Evolutionary conservation across 2,888 invertebrate genomes (phyloP).

Genomic region (Drosophila multiciliata): DNA sequence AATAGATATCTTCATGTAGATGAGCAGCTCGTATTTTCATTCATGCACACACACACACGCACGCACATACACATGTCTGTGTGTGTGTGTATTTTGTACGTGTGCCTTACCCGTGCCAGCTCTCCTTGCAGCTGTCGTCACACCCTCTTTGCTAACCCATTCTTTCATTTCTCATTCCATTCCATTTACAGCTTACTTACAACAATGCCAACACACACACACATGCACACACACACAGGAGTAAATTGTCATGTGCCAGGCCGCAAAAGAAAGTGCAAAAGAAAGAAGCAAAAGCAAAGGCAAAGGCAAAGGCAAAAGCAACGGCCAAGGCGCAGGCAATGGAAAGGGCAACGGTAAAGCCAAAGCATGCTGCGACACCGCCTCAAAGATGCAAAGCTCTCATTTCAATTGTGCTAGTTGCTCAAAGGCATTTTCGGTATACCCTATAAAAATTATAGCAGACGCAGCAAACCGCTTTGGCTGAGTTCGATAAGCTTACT

Average conservation of each 20-base stretch:
- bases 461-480: background rate
- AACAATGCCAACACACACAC: slow-evolving; percentile 49
- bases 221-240: slow-evolving; percentile 20
- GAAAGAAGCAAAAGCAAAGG: slow-evolving; percentile 14
- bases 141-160: slow-evolving; percentile 31
- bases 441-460: background rate
- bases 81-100: slow-evolving; percentile 23
- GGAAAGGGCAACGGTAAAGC: slow-evolving; percentile 1
- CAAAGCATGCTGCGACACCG: slow-evolving; percentile 21
- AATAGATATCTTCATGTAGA: slow-evolving; percentile 32
- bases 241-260: slow-evolving; percentile 40
- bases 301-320: slow-evolving; percentile 1
- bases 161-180: slow-evolving; percentile 25
- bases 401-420: slow-evolving; percentile 56
- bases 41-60: slow-evolving; percentile 6
- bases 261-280: slow-evolving; percentile 33
- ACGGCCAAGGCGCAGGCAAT: slow-evolving; percentile 2
- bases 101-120: slow-evolving; percentile 14
- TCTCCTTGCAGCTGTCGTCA: slow-evolving; percentile 29
- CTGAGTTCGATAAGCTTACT: background rate
- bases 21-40: slow-evolving; percentile 40
- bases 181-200: slow-evolving; percentile 25
- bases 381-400: slow-evolving; percentile 40
- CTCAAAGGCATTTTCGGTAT: slow-evolving; percentile 46
- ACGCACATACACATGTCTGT: background rate